Evolutionary conservation across 2,888 invertebrate species (phyloP).

Genomic region (Papilio demoleus): DNA sequence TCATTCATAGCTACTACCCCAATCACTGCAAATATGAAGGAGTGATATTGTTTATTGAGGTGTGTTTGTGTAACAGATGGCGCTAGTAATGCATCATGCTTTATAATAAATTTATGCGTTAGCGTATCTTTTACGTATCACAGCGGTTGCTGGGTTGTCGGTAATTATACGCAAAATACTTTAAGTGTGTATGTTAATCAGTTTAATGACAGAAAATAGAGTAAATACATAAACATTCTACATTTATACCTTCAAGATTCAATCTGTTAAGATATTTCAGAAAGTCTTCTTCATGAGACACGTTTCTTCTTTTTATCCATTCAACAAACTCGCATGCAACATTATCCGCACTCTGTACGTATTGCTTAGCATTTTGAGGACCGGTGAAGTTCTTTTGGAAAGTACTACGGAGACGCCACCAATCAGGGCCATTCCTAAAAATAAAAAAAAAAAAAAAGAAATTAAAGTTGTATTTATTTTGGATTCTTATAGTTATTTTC

Average conservation of each 20-base stretch:
- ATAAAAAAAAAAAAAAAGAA: background rate
- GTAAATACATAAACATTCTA: background rate
- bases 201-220: background rate
- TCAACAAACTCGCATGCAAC: slow-evolving; percentile 87
- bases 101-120: too few relatives aligned
- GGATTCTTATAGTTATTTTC: background rate
- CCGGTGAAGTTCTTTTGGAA: slow-evolving; percentile 92
- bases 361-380: slow-evolving; percentile 86
- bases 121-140: background rate
- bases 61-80: background rate
- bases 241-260: slow-evolving; percentile 88
- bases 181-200: background rate
- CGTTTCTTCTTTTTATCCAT: slow-evolving; percentile 62
- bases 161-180: background rate
- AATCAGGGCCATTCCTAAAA: slow-evolving; percentile 91
- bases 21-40: slow-evolving; percentile 85
- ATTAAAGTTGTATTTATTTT: too few relatives aligned
- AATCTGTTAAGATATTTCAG: slow-evolving; percentile 87
- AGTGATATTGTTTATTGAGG: background rate
- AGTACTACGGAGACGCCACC: slow-evolving; percentile 90
- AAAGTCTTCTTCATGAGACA: slow-evolving; percentile 81
- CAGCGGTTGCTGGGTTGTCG: background rate
- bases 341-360: slow-evolving; percentile 85
- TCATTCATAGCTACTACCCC: slow-evolving; percentile 88
- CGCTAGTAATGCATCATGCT: background rate